Evolutionary conservation across 2,888 invertebrate genomes (phyloP).

Genomic region (Apotomis turbidana): DNA sequence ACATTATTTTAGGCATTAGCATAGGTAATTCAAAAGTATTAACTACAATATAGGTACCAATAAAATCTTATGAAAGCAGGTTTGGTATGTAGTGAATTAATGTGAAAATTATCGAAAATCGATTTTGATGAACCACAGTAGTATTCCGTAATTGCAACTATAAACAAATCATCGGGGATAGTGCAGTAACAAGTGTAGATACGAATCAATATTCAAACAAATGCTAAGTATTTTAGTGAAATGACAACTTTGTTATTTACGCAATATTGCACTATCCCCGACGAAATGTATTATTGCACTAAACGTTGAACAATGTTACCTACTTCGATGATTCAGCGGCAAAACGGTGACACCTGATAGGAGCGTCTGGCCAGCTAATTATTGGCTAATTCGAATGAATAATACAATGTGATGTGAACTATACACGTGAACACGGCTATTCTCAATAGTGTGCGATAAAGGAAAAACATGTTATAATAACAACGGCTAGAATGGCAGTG

Average conservation of each 20-base stretch:
- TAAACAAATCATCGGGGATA: not conserved
- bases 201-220: no score
- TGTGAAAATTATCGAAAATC: not conserved
- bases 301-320: not conserved
- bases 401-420: not conserved
- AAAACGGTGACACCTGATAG: slow-evolving; percentile 3
- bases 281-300: not conserved
- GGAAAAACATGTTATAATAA: no score
- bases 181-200: no score
- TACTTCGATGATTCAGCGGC: not conserved
- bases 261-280: no score
- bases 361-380: not conserved
- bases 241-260: no score
- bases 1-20: no score
- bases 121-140: not conserved
- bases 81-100: not conserved
- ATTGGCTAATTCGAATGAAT: not conserved
- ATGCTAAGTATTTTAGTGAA: no score
- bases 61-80: no score
- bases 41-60: no score
- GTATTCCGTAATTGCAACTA: not conserved
- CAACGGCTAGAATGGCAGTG: no score
- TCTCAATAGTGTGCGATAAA: no score
- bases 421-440: not conserved
- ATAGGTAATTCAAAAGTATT: no score